Evolutionary conservation across 1,140 invertebrate species (phyloP), one percentile per base, ranked within the genome.

Genomic region (Cydia strobilella): DNA sequence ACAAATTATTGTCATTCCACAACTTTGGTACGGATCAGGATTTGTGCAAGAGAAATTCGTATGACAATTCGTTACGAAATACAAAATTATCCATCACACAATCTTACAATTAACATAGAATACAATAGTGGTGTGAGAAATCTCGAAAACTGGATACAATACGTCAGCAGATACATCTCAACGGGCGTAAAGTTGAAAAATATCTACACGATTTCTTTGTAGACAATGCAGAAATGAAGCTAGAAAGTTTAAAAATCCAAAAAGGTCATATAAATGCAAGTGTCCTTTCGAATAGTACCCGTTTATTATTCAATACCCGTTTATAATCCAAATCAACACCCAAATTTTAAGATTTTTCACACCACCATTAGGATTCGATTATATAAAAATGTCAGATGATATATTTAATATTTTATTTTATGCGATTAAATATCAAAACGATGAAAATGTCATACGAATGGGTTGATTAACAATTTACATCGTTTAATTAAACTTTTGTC

Each of bases 1-100:
- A 80, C 79, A 66, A 74, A 83, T 79, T 91, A 90, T 91, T 91
- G 88, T 91, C 88, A 81, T 80, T 83, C 82, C 89, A 90, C 88
- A 87, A 90, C 86, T 86, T 86, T 84, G 82, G 82, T 80, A 75
- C 54, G 59, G 77, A 77, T 13, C 35, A 62, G 35, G 39, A 73
- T 71, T 74, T 74, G 65, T 78, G 65, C 63, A 51, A 51, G 48
- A 45, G 13, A 1, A 69, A 69, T 69, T 39, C 7, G 65, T 42
- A 69, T 65, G 63, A 65, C 63, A 65, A 65, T 31, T 39, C 15
- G 13, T 66, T 72, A 72, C 39, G 25, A 6, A 35, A 45, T 45
- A 48, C 42, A 45, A 48, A 72, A 42, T 72, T 9, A 54, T 35
- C 3, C 35, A 35, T n/a, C 27, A 66, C 23, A 66, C 18, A 31